Conservation (phyloP, 2,888 invertebrate genomes). For the Monochamus alternatus region DNA sequence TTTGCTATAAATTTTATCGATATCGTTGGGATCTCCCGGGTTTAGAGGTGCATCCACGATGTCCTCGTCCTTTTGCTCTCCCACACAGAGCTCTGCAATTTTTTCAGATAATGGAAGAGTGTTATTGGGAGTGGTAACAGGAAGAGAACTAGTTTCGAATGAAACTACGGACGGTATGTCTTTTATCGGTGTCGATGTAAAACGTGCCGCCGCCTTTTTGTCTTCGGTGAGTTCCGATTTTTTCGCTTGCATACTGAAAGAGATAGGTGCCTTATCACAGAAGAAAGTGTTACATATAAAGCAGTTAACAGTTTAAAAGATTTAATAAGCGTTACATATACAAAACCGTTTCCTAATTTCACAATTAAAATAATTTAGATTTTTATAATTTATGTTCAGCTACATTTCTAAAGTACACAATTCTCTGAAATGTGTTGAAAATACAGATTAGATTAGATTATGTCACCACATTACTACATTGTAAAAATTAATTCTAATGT, state of each 20-base stretch:
- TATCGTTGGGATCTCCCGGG: conserved; percentile 59
- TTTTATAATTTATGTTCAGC: too few species aligned
- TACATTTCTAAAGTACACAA: too few species aligned
- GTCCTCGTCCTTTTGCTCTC: not conserved
- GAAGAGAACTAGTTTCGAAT: conserved; percentile 29
- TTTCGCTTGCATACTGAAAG: conserved; percentile 21
- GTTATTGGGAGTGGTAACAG: conserved; percentile 7
- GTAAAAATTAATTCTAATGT: too few species aligned
- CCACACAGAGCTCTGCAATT: not conserved
- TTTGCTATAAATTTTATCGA: conserved; percentile 50
- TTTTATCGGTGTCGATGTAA: conserved; percentile 39
- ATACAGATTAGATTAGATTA: too few species aligned
- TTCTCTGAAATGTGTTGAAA: too few species aligned
- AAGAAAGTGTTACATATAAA: conserved; percentile 9
- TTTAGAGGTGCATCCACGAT: conserved; percentile 19
- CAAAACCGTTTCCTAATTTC: too few species aligned
- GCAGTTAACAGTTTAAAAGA: not conserved
- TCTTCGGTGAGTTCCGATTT: not conserved
- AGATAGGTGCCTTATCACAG: conserved; percentile 27
- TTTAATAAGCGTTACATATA: too few species aligned
- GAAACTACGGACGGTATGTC: conserved; percentile 14
- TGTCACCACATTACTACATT: too few species aligned
- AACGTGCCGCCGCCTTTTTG: not conserved
- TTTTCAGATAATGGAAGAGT: not conserved
- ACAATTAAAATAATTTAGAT: too few species aligned